Base-by-base conservation (phyloP, 2,113 vertebrate genomes). In the Mirza zaza region DNA sequence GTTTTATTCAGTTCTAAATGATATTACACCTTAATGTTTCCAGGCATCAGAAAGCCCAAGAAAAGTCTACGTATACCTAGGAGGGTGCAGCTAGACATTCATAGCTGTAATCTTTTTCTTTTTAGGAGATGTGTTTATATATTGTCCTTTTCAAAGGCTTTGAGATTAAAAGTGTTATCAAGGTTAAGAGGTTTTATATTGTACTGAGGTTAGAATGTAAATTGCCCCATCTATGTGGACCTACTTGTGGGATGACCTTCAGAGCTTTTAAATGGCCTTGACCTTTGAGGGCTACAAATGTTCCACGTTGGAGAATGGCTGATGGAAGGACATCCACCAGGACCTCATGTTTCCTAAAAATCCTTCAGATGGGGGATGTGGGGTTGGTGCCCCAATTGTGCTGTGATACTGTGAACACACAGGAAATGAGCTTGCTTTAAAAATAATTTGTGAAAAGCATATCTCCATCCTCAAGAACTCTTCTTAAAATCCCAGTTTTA, bases 21-120 rank as follows among this genome's bases (percentile, higher is more conserved):
- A 52, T 45, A 15, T n/a, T 21, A 34, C 8, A 29, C 32, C 84
- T 86, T 63, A 34, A 9, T 55, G 4, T 65, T 48, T 42, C 36
- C 57, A 71, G 39, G 48, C 42, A n/a, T 93, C 45, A 36, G 32
- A 87, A 57, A 80, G 39, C 59, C 82, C 2, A 1, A 42, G 25
- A 36, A 29, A 36, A 36, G 11, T 25, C 39, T 52, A 3, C 3
- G 0, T 14, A 2, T 4, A 0, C 29, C 36, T 23, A 11, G 10
- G 27, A 75, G 25, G 32, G 32, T 67, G 3, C 20, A 23, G 0
- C 36, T 50, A 7, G 17, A 25, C 3, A 6, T 23, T 25, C 21
- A 42, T 1, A 34, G 21, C 8, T 5, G 8, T 15, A n/a, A 5
- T 3, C 34, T 39, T 87, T 39, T 32, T 29, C 14, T 8, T 36